Evolutionary conservation across 2,113 vertebrate genomes (phyloP), one percentile per base, ranked within the genome.

Genomic region (Cygnus buccinator): DNA sequence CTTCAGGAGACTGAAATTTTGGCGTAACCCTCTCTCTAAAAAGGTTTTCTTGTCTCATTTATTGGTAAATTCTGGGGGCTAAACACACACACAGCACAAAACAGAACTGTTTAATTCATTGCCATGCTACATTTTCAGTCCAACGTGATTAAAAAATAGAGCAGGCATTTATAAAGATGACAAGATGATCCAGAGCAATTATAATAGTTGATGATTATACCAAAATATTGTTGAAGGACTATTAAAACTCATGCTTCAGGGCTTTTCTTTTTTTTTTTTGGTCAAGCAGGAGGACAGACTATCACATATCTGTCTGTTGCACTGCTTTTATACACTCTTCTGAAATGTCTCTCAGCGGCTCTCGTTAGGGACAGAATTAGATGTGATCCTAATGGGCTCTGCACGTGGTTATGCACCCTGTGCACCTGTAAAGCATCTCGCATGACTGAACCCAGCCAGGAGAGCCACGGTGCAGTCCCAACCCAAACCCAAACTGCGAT

Each of bases 171-270:
- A 54, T 63, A 84, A 67, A 80, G 67, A 37, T 28, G 88, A 71
- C 81, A 91, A 48, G 77, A 81, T 44, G 61, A 96, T 57, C 71
- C 80, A 71, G 21, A 58, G 75, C 75, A 78, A 92, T 84, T 93
- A 50, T 7, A 54, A 77, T 13, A 59, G 74, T 33, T 73, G 93
- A 81, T 90, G 78, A 84, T 84, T 59, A 73, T 77, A 87, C n/a
- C 78, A 83, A 89, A 89, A 95, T 68, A 55, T 65, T 84, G 43
- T 73, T 52, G 63, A 80, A 84, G 37, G 58, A 43, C 57, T 44
- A 89, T 73, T 76, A 68, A 83, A 87, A n/a, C 29, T 43, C 77
- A 31, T 2, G 54, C 72, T 80, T 33, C 31, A 12, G 77, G 58
- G 68, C 23, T 35, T 87, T 37, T 8, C 62, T 22, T 37, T 8